phyloP scores from a whole-genome alignment of 2,113 vertebrate genomes.

The Sebastes fasciatus region DNA sequence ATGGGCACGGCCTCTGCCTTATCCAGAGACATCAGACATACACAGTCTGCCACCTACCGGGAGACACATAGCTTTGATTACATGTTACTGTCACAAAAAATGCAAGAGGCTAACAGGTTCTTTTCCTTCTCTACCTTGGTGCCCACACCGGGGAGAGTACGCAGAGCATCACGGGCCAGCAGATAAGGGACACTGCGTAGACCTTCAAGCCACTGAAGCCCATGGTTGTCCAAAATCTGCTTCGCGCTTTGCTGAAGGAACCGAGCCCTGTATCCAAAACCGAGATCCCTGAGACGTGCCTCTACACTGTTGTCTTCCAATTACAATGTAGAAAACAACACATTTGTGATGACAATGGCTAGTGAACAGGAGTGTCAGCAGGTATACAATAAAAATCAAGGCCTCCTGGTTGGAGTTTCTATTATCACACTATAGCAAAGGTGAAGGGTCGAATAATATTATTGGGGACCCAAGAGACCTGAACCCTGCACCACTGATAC shows the following conservation, averaged over 20 bases:
- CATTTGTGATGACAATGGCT: not conserved
- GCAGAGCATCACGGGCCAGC: conserved; percentile 87
- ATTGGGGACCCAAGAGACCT: not conserved
- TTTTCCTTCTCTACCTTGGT: conserved; percentile 84
- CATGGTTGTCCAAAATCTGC: conserved; percentile 83
- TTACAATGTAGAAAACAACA: not conserved
- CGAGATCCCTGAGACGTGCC: conserved; percentile 86
- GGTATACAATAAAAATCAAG: not conserved
- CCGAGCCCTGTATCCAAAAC: conserved; percentile 94
- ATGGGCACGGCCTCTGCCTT: conserved; percentile 92
- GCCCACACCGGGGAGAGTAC: conserved; percentile 92
- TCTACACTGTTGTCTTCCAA: conserved; percentile 86
- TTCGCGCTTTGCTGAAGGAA: conserved; percentile 89
- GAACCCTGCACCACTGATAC: not conserved
- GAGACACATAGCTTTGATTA: conserved; percentile 5
- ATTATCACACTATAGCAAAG: not conserved
- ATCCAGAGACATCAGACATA: conserved; percentile 94
- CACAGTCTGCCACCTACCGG: conserved; percentile 94
- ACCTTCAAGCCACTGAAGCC: conserved; percentile 84
- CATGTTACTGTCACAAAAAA: not conserved
- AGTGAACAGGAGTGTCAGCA: not conserved
- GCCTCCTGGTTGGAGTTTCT: not conserved
- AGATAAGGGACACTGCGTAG: conserved; percentile 85
- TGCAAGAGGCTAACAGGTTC: not conserved
- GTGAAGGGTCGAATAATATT: not conserved